A percentile compares a stretch with the other conserved stretches of the same genome.
Conservation (phyloP, 1,140 invertebrate genomes). For the Ostrea edulis region DNA sequence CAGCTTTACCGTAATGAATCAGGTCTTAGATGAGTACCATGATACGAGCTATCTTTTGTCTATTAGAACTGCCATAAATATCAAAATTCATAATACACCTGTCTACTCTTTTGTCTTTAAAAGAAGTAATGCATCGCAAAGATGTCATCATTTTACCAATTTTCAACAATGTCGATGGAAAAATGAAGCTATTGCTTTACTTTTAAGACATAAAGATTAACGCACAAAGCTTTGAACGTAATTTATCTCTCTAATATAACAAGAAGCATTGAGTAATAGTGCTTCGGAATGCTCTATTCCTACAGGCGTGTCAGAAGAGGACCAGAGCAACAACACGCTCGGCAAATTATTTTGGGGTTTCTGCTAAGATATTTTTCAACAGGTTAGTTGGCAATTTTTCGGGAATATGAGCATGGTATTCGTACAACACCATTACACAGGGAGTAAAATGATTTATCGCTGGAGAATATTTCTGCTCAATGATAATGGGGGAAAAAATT, state of each 20-base stretch:
- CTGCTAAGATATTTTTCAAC: too few species aligned
- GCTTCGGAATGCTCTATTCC: neutral
- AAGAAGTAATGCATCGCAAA: neutral
- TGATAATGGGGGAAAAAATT: too few species aligned
- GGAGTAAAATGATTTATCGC: too few species aligned
- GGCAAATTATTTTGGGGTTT: too few species aligned
- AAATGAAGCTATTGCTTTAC: conserved; percentile 26
- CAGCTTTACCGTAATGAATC: neutral
- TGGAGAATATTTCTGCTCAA: too few species aligned
- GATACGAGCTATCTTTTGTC: neutral
- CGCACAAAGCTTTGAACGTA: neutral
- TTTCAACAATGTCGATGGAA: conserved; percentile 13
- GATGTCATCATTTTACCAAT: conserved; percentile 7
- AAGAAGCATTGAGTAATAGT: neutral
- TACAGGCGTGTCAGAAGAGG: too few species aligned
- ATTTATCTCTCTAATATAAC: conserved; percentile 18
- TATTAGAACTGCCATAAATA: neutral
- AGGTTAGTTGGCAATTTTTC: too few species aligned
- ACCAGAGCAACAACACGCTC: too few species aligned
- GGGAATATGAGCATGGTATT: too few species aligned
- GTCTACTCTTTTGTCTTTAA: neutral
- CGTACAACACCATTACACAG: too few species aligned
- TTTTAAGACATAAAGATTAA: neutral
- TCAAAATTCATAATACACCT: conserved; percentile 20
- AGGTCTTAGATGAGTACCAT: neutral